Conservation (phyloP, 2,797 vertebrate species). For the Rhinichthys osculus region DNA sequence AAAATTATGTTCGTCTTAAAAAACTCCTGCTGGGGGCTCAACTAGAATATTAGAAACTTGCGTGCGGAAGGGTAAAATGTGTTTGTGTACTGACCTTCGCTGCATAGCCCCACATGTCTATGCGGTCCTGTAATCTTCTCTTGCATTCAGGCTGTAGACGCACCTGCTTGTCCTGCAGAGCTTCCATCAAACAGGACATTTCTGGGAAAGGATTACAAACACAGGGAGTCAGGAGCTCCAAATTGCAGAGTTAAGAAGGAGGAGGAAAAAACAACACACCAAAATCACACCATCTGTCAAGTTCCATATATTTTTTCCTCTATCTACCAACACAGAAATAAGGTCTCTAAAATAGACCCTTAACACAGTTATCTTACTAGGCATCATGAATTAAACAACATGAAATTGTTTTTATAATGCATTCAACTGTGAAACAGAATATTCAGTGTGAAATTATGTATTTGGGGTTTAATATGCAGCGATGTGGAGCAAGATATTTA, state of each 20-base stretch:
- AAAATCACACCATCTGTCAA: not conserved
- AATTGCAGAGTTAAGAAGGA: not conserved
- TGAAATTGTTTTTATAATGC: not conserved
- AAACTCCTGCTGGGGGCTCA: not conserved
- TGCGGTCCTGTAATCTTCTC: constrained; percentile 87
- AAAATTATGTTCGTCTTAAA: not conserved
- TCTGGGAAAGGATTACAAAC: constrained; percentile 69
- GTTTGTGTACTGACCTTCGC: constrained; percentile 76
- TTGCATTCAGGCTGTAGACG: constrained; percentile 89
- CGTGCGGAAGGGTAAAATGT: constrained; percentile 58
- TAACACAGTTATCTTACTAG: not conserved
- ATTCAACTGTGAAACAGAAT: not conserved
- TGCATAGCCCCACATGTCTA: constrained; percentile 92
- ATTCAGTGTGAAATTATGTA: not conserved
- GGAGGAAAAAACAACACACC: not conserved
- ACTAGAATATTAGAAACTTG: not conserved
- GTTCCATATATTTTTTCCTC: not conserved
- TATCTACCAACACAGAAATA: not conserved
- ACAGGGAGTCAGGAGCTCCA: not conserved
- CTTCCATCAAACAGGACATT: constrained; percentile 90
- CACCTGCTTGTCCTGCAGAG: constrained; percentile 86
- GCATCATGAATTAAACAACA: not conserved
- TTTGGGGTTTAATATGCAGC: not conserved
- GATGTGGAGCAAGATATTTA: not conserved
- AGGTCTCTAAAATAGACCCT: not conserved